Evolutionary conservation across 2,113 vertebrate genomes (phyloP).

Genomic region (Tursiops truncatus): DNA sequence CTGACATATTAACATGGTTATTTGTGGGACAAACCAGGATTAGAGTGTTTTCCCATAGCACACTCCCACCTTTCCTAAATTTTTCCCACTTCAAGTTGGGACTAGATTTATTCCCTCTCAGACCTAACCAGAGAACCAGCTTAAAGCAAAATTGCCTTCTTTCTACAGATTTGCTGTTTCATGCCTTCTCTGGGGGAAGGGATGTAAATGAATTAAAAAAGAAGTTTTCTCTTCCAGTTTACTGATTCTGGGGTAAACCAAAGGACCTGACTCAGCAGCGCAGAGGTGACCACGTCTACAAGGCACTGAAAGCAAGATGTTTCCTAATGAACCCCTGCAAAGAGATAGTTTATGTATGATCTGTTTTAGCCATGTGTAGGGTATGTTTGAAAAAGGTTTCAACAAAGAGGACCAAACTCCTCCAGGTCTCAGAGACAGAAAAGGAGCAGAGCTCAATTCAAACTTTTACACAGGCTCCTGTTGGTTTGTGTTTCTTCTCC

Average conservation of each 20-base stretch:
- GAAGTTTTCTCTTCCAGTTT: not conserved
- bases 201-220: slow-evolving; percentile 5
- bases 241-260: not conserved
- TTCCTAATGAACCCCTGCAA: not conserved
- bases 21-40: not conserved
- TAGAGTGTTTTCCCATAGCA: not conserved
- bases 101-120: slow-evolving; percentile 24
- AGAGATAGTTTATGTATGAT: slow-evolving; percentile 23
- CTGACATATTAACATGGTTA: not conserved
- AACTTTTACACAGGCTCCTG: slow-evolving; percentile 33
- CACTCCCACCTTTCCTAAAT: not conserved
- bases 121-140: not conserved
- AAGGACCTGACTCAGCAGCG: not conserved
- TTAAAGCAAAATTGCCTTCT: not conserved
- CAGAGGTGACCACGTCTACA: not conserved
- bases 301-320: not conserved
- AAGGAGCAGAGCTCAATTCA: slow-evolving; percentile 40
- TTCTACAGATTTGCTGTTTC: slow-evolving; percentile 13
- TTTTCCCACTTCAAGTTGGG: not conserved
- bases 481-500: slow-evolving; percentile 49
- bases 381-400: slow-evolving; percentile 58
- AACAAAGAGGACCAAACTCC: slow-evolving; percentile 48
- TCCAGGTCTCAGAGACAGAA: slow-evolving; percentile 30
- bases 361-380: not conserved
- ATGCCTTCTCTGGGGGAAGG: not conserved